Base-by-base conservation (phyloP, 1,140 invertebrate genomes). In the Lordiphosa collinella region DNA sequence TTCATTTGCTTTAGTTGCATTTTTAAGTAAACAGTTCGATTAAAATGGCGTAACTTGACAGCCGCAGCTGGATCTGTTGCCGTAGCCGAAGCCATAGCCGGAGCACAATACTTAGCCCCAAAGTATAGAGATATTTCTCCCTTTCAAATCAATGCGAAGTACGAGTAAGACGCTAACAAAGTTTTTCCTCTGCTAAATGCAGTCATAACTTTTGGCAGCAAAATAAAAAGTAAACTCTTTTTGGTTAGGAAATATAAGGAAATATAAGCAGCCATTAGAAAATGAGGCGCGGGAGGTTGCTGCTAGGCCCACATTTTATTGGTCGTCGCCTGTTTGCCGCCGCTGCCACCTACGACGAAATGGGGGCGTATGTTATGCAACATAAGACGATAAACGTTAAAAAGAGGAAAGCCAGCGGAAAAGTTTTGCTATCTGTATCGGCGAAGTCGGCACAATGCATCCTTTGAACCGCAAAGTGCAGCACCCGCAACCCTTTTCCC, bases 21-120 rank as follows among this genome's bases (percentile, higher is more conserved):
- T 82, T 82, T 84, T 76, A 75, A 75, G 76, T 82, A 82, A 82
- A 82, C 76, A 82, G 76, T 84, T 82, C 76, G 76, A 82, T 82
- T 82, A 82, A 82, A 82, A 82, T 63, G 66, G 66, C 59, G 47
- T 46, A 65, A 41, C 61, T 53, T 65, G 76, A 68, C 68, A 71
- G 51, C 35, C 29, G 13, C 16, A 34, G 29, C 13, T 2, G 29
- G 7, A 10, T 14, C 13, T 11, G 31, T n/a, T 16, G 52, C 18
- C 6, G 40, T n/a, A 25, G 52, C 18, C 6, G 40, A n/a, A 36
- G 34, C 2, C n/a, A 47, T 13, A 59, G 41, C 34, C 48, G 53
- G 40, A 41, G 67, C 64, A 65, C 65, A 66, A 80, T 79, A 73
- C 74, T 80, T 80, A 58, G 74, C 52, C 69, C 69, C 69, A 79